Evolutionary conservation across 2,797 vertebrate genomes (phyloP).

Genomic region (Myoxocephalus aenaeus): DNA sequence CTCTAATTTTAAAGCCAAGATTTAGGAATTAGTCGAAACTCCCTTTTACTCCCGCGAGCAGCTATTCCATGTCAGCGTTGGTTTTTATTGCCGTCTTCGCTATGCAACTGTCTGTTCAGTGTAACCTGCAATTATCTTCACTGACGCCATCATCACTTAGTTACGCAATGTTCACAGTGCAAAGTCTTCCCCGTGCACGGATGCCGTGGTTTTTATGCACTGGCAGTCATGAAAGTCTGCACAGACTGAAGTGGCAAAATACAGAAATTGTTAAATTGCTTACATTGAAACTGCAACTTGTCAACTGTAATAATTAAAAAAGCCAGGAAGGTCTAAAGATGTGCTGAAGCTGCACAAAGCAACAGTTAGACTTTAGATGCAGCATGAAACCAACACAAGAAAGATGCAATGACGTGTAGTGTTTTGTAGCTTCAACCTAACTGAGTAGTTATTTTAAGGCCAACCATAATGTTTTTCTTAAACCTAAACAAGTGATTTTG

Average conservation of each 20-base stretch:
- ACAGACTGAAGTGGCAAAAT: conserved; percentile 14
- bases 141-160: conserved; percentile 35
- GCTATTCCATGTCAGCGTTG: conserved; percentile 13
- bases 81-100: conserved; percentile 49
- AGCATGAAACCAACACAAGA: conserved; percentile 4
- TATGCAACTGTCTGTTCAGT: conserved; percentile 36
- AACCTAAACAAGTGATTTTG: no score
- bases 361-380: conserved; percentile 1
- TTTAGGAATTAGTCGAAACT: conserved; percentile 32
- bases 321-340: conserved; percentile 10
- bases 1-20: conserved; percentile 45
- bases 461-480: no score
- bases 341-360: neutral
- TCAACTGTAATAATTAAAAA: conserved; percentile 21
- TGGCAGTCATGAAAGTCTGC: conserved; percentile 39
- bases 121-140: conserved; percentile 55
- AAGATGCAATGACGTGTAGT: neutral
- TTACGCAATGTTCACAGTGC: conserved; percentile 44
- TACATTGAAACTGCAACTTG: conserved; percentile 22
- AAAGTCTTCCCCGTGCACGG: conserved; percentile 18
- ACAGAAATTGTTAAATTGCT: conserved; percentile 18
- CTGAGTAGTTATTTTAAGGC: no score
- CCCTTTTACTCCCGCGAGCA: conserved; percentile 25
- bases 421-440: no score
- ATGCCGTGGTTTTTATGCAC: conserved; percentile 16